Evolutionary conservation across 1,140 invertebrate genomes (phyloP), one percentile per base, ranked within the genome.

Genomic region (Psilanteris sp.): DNA sequence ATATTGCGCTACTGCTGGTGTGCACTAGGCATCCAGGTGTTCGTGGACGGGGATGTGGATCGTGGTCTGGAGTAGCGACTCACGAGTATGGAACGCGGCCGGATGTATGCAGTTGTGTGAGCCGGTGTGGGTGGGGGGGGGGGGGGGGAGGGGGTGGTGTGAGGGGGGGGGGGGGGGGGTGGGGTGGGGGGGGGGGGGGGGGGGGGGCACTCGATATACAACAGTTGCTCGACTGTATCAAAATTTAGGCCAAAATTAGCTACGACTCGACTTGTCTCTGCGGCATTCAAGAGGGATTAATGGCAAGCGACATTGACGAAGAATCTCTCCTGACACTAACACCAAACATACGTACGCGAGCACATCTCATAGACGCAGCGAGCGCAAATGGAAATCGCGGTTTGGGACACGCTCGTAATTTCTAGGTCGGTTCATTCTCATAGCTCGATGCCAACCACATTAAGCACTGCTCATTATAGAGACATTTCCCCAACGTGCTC

Each of bases 241-340:
- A 39, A 22, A 67, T 68, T 62, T 55, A 64, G 57, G 64, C 50
- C 54, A 37, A 68, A 75, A 75, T 75, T 75, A 68, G 55, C 57
- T 57, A 8, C 15, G 48, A 62, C 54, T 70, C 52, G 64, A 48
- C 27, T 41, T 68, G 41, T 62, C 71, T 67, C 54, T 61, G 46
- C 22, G 57, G 62, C 50, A 68, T 68, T 68, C 48, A 26, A 26
- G 32, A 27, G 50, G 34, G 39, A 62, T 75, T 75, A 75, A 75
- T 64, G 34, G 11, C 55, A 41, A 62, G 37, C 62, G 71, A 62
- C 71, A 57, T 57, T 68, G 62, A 75, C 48, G 71, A 75, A 75
- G 62, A 72, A 72, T 75, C 46, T 66, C 57, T 41, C 59, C 34
- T 54, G 71, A 46, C 62, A 37, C 41, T 68, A 68, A 61, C 71